Base-by-base conservation (phyloP, 2,797 vertebrate genomes). In the Enteromius argenteus region DNA sequence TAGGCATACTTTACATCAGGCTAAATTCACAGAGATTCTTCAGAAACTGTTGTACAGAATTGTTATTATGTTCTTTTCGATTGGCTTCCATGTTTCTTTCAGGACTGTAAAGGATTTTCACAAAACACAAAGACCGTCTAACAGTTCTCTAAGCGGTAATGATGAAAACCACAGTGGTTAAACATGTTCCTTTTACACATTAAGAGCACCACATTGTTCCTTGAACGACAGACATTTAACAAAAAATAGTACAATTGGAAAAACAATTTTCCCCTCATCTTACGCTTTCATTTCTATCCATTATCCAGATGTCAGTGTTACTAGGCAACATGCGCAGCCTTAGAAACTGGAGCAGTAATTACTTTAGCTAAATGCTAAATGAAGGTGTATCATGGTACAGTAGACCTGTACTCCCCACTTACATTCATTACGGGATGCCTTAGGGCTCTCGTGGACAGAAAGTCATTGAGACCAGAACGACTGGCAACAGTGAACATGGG, bases 251-350 rank as follows among this genome's bases (percentile, higher is more conserved):
- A 37, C 27, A 80, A 68, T 80, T 51, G 49, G 21, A 77, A 60
- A 77, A 27, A 37, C 49, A 19, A 78, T 44, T 79, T 66, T 53
- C 53, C 51, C 15, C 56, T 75, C 30, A 23, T 74, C 32, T n/a
- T 76, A 23, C 19, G 13, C 75, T 73, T 53, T 49, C 37, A 37
- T 76, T 58, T 81, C 66, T 80, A 79, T 88, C 90, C 66, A 83
- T 84, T 88, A 91, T 91, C 85, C 86, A 95, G 92, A 94, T 96
- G 90, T 91, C 91, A 84, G 73, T 87, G 95, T 96, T 96, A 94
- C 94, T 92, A 95, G 92, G 95, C 93, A 95, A 95, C 93, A 10
- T 86, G 79, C 75, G 81, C 86, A 88, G 87, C 88, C 86, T 69
- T 85, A 80, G 74, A 86, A 89, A 87, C 75, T 58, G 77, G 69